Percentiles rank a stretch among this genome's conserved stretches.
Conservation (phyloP, 1,140 invertebrate species). For the Vanessa tameamea region DNA sequence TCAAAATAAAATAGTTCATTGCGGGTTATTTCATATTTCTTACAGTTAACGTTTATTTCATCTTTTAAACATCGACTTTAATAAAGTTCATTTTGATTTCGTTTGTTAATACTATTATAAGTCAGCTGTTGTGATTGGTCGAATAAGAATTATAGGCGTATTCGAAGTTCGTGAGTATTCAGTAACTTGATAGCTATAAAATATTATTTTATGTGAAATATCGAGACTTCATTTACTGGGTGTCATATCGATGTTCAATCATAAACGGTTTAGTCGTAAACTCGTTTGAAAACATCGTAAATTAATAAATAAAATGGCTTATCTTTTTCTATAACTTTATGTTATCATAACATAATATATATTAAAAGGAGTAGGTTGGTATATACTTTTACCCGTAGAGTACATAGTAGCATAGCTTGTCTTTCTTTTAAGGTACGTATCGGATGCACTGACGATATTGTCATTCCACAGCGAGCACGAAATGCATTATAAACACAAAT, state of each 20-base stretch:
- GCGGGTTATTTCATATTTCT: too few relatives aligned
- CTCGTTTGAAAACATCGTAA: background rate
- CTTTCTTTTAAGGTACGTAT: too few relatives aligned
- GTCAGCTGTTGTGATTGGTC: background rate
- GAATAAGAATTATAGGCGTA: background rate
- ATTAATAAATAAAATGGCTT: background rate
- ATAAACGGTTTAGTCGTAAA: slow-evolving; percentile 2
- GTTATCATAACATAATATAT: background rate
- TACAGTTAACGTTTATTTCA: background rate
- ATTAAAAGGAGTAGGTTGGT: too few relatives aligned
- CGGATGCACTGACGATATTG: too few relatives aligned
- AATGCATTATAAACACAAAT: too few relatives aligned
- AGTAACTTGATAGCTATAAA: background rate
- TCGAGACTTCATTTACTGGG: background rate
- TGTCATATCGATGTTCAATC: background rate
- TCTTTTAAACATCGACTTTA: too few relatives aligned
- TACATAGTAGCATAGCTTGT: too few relatives aligned
- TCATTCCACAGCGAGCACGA: too few relatives aligned
- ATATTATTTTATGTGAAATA: slow-evolving; percentile 5
- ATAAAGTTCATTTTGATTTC: background rate
- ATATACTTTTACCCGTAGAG: too few relatives aligned
- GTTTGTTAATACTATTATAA: too few relatives aligned
- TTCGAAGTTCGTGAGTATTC: background rate
- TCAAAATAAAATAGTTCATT: too few relatives aligned
- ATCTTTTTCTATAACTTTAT: background rate